These are phyloP conservation scores for Hoplostethus mediterraneus DNA, from an alignment of 2,797 vertebrate species.

Conservation along the genomic window DNA sequence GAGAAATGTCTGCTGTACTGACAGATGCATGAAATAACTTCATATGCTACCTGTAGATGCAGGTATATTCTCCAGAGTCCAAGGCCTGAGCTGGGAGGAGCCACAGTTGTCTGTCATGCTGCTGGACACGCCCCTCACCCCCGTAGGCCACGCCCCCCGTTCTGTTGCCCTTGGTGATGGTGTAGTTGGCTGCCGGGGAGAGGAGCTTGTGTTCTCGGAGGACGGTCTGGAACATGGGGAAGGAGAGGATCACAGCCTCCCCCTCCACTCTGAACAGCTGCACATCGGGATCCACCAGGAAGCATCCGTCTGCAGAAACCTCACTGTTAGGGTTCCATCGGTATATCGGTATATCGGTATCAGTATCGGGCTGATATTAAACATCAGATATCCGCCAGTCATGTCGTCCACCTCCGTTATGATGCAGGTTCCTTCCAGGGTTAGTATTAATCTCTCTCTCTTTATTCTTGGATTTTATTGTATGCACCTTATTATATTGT, in stretches of 20 bases:
- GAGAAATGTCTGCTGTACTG: no score
- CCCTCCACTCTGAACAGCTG: slow-evolving; percentile 71
- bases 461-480: no score
- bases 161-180: slow-evolving; percentile 61
- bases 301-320: slow-evolving; percentile 65
- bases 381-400: no score
- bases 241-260: slow-evolving; percentile 87
- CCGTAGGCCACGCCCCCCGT: slow-evolving; percentile 58
- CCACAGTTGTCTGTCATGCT: slow-evolving; percentile 81
- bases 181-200: slow-evolving; percentile 37
- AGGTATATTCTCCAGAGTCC: slow-evolving; percentile 90
- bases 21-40: no score
- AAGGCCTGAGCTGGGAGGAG: slow-evolving; percentile 85
- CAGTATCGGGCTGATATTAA: no score
- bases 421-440: no score
- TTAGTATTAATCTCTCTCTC: no score
- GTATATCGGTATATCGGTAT: no score
- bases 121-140: slow-evolving; percentile 63
- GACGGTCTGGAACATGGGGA: slow-evolving; percentile 60
- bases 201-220: slow-evolving; percentile 41
- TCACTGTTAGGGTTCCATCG: no score
- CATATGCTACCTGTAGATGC: slow-evolving; percentile 85
- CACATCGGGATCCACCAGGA: slow-evolving; percentile 53
- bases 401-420: no score
- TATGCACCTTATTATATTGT: no score